Evolutionary conservation across 1,140 invertebrate species (phyloP).

Genomic region (Drosophila kohkoa): DNA sequence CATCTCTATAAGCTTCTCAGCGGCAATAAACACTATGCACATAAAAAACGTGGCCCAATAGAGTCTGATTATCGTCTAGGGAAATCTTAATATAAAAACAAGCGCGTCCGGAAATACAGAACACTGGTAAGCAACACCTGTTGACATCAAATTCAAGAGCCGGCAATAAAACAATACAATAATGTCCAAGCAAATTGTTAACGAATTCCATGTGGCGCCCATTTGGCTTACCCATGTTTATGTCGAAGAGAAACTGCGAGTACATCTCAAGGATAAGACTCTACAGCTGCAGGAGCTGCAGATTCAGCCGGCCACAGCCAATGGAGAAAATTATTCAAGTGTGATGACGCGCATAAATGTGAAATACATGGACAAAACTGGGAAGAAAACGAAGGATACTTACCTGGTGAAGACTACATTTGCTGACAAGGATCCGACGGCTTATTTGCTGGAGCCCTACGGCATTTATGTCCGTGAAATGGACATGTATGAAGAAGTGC

Average conservation of each 20-base stretch:
- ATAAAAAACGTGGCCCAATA: neutral
- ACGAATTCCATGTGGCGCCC: constrained; percentile 29
- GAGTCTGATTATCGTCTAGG: constrained; percentile 1
- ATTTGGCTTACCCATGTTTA: constrained; percentile 67
- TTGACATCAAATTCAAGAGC: neutral
- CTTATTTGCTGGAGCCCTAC: constrained; percentile 50
- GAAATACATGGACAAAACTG: constrained; percentile 33
- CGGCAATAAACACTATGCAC: constrained; percentile 8
- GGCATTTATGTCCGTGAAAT: constrained; percentile 67
- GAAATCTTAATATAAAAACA: constrained; percentile 20
- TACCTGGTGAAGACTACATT: constrained; percentile 67
- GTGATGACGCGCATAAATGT: constrained; percentile 65
- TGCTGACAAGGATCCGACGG: constrained; percentile 45
- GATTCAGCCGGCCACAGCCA: constrained; percentile 53
- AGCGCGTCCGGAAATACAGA: neutral
- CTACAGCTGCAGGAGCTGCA: constrained; percentile 45
- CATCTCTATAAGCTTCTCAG: neutral
- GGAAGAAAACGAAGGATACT: constrained; percentile 2
- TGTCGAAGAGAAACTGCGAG: constrained; percentile 57
- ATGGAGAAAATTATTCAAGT: constrained; percentile 77
- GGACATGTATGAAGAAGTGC: constrained; percentile 65
- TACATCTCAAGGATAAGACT: constrained; percentile 51
- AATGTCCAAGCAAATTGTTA: constrained; percentile 34
- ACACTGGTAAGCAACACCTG: neutral
- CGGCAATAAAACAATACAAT: neutral